Base-by-base conservation (phyloP, 92 coral and sea anemone genomes). In the Plumapathes pennacea region DNA sequence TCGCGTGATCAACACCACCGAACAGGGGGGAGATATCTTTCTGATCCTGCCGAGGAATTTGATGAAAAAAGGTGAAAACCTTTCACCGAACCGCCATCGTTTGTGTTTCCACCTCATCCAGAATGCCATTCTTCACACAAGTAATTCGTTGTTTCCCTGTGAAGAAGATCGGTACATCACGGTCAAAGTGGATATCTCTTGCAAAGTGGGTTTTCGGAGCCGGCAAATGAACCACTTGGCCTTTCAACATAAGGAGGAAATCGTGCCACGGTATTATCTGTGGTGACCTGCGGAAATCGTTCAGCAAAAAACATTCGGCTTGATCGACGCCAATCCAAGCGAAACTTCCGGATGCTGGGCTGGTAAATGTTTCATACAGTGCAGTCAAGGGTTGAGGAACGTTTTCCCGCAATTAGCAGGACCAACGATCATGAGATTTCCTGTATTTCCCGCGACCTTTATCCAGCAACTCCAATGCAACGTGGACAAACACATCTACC, bases 161-260 rank as follows among this genome's bases (percentile, higher is more conserved):
- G 32, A 69, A 66, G 49, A 80, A 80, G 19, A 80, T 58, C 11
- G 83, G 74, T n/a, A n/a, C 72, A 49, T 80, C 81, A 18, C 19
- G 20, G 15, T 42, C 26, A 28, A 76, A 46, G 14, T 32, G 12
- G 0, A 80, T 65, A 38, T 81, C 82, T 19, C 61, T 41, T 40
- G 50, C 38, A 48, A 44, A 74, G 59, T 72, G 81, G 24, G 81
- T 72, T 30, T 80, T 81, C 5, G 82, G 82, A n/a, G 73, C 78
- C 0, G 77, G 82, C 41, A 81, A 50, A 39, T 81, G 77, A 2
- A 75, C 83, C n/a, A n/a, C n/a, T n/a, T n/a, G n/a, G n/a, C n/a
- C n/a, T n/a, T n/a, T n/a, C n/a, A n/a, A n/a, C n/a, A n/a, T n/a
- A n/a, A n/a, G n/a, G n/a, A n/a, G n/a, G n/a, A n/a, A n/a, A n/a